Evolutionary conservation across 2,797 vertebrate genomes (phyloP).

Genomic region (Galaxias olidus): DNA sequence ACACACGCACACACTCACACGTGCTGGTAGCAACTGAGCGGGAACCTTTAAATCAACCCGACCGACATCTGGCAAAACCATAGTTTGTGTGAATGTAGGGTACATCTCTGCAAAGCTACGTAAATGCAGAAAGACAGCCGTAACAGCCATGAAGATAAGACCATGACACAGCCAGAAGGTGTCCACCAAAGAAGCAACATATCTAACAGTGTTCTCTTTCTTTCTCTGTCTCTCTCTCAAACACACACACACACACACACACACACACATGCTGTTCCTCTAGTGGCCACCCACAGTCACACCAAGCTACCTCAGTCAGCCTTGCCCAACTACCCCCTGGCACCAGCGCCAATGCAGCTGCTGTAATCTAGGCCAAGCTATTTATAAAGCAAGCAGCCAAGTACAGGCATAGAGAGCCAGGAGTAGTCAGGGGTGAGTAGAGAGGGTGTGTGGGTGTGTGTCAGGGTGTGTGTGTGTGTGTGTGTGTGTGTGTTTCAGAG

Average conservation of each 20-base stretch:
- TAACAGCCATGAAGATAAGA: too few species aligned
- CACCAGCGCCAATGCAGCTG: constrained; percentile 78
- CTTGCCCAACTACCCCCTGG: constrained; percentile 56
- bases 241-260: background rate
- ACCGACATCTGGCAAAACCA: too few species aligned
- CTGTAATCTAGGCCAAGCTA: constrained; percentile 83
- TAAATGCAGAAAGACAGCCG: too few species aligned
- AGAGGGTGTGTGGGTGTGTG: background rate
- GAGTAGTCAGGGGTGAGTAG: constrained; percentile 19
- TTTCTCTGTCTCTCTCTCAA: too few species aligned
- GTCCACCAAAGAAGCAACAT: too few species aligned
- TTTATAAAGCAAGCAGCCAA: constrained; percentile 76
- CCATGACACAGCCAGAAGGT: too few species aligned
- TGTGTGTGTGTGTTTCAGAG: constrained; percentile 42
- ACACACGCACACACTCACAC: constrained; percentile 24
- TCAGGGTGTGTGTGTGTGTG: constrained; percentile 62
- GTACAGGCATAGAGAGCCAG: constrained; percentile 57
- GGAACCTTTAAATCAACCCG: background rate
- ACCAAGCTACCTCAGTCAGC: constrained; percentile 54
- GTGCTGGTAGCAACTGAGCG: constrained; percentile 6
- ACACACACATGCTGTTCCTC: background rate
- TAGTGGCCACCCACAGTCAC: constrained; percentile 40
- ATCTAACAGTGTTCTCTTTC: too few species aligned
- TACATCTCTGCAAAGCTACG: too few species aligned
- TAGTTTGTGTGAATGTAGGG: too few species aligned